Conservation (phyloP, 2,113 vertebrate genomes). For the Dromaius novaehollandiae region DNA sequence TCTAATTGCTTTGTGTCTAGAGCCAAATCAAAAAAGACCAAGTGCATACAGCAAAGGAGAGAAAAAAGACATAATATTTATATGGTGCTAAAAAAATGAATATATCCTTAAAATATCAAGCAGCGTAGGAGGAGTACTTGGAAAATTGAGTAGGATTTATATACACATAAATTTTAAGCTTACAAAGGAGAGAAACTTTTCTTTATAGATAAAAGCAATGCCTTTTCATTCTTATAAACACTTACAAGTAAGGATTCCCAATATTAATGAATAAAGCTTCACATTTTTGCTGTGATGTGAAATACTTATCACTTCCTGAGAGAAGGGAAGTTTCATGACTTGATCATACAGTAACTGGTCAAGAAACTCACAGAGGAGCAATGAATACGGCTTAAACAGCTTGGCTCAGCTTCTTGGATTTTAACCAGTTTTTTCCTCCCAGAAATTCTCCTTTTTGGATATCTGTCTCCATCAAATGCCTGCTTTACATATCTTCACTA, state of each 20-base stretch:
- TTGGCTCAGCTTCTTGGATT: background rate
- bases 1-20: background rate
- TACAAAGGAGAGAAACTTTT: background rate
- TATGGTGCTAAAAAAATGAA: background rate
- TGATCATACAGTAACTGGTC: background rate
- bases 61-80: background rate
- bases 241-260: background rate
- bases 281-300: background rate
- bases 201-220: background rate
- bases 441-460: background rate
- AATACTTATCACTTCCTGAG: background rate
- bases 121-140: background rate
- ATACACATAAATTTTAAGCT: background rate
- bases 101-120: background rate
- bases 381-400: background rate
- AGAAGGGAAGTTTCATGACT: background rate
- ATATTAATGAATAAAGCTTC: background rate
- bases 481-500: background rate
- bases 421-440: background rate
- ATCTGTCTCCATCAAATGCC: background rate
- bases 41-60: background rate
- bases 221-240: background rate
- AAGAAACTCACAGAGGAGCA: background rate
- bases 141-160: background rate
- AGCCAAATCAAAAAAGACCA: background rate